Evolutionary conservation across 2,797 vertebrate species (phyloP), one percentile per base, ranked within the genome.

Genomic region (Bufotes viridis): DNA sequence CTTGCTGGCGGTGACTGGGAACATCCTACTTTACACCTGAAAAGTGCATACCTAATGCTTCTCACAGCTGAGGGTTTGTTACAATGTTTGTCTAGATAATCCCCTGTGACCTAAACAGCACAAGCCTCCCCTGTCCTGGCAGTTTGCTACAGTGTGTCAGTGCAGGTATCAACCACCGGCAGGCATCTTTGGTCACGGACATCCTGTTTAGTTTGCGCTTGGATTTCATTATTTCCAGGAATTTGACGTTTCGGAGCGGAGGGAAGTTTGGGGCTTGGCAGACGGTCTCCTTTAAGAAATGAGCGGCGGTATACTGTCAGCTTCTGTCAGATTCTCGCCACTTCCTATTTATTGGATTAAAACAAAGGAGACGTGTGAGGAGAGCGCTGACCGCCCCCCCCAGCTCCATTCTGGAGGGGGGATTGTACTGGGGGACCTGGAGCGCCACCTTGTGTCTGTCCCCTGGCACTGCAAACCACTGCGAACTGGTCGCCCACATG

Each of bases 361-460:
- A 75, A 76, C 83, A 60, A 61, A 84, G 70, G 3, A 75, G 20
- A 84, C 22, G 26, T 17, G 26, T 1, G 70, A 42, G 17, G 70
- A 15, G 34, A 51, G 34, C 70, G 18, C 70, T 51, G 72, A 51
- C 42, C 65, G n/a, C 10, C 4, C 13, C 10, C 4, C 13, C 8
- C 15, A 2, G 7, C 42, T 42, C 42, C 42, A 42, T 42, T 42
- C 15, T 14, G 22, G 24, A 6, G 22, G 5, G n/a, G 79, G 34
- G 11, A 13, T 22, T 42, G 42, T 42, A 42, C 42, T 42, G 42
- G 42, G 42, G 42, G 42, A 42, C 42, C 14, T 42, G 24, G 11
- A 72, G 65, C 29, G 13, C 78, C 85, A 24, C 85, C 85, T 70
- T 1, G 51, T 87, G 85, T 20, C 26, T 70, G 9, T 5, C 51